Percentiles rank a stretch among this genome's conserved stretches.
phyloP scores from a whole-genome alignment of 2,888 invertebrate genomes.

The Nomada fucata region DNA sequence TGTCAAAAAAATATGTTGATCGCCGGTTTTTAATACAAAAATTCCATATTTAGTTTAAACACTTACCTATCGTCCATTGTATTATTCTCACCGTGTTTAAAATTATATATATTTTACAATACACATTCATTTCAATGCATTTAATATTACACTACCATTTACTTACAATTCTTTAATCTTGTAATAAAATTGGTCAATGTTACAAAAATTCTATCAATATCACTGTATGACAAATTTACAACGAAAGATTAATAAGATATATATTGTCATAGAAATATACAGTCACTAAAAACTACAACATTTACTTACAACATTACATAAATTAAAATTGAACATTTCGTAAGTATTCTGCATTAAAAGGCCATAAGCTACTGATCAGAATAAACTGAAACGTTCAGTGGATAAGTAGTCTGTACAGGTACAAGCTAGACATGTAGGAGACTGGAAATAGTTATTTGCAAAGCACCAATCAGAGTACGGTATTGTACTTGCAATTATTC shows the following conservation, averaged over 20 bases:
- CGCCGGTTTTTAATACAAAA: neutral
- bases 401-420: slow-evolving; percentile 44
- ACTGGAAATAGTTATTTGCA: slow-evolving; percentile 37
- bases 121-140: too few relatives aligned
- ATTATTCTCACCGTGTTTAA: too few relatives aligned
- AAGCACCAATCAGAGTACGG: slow-evolving; percentile 39
- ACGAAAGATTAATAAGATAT: neutral
- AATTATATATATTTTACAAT: too few relatives aligned
- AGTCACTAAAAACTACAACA: neutral
- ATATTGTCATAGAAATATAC: neutral
- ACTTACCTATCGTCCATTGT: neutral
- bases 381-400: slow-evolving; percentile 61
- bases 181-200: slow-evolving; percentile 5
- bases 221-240: slow-evolving; percentile 6
- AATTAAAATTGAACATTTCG: neutral
- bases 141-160: neutral
- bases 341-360: slow-evolving; percentile 3
- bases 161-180: slow-evolving; percentile 3
- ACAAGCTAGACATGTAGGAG: slow-evolving; percentile 22
- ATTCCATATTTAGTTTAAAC: neutral
- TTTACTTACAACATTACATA: neutral
- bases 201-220: neutral
- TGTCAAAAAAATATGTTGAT: neutral
- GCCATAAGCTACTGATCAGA: slow-evolving; percentile 48
- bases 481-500: neutral